Base-by-base conservation (phyloP, 2,888 invertebrate genomes). In the Timema cristinae region DNA sequence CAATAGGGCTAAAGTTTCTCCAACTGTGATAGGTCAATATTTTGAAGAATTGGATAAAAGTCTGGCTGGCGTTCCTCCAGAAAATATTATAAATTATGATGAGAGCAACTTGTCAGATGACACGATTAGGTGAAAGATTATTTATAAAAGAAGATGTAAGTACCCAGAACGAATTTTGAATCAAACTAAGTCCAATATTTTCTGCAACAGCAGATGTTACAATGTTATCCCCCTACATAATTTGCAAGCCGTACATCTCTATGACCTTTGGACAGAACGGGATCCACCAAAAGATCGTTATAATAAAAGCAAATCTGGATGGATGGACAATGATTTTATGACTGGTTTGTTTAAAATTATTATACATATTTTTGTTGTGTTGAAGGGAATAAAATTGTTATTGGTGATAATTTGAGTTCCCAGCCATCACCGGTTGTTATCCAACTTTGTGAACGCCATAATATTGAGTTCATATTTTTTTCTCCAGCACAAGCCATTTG, bases 161-260 rank as follows among this genome's bases (percentile, higher is more conserved):
- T 80, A 82, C 71, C 79, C 80, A 7, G 80, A 82, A 69, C 72
- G 78, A 52, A 77, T 81, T n/a, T 77, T 79, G 72, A 80, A 82
- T 72, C 72, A 74, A 49, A 76, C 79, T 4, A 83, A 83, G 72
- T 71, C 77, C 10, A 74, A 79, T 2, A 76, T 77, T 83, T 73
- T 78, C 80, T 68, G 80, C 77, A 11, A 77, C 79, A 52, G 82
- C 81, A 9, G 77, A 74, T 71, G 82, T 82, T 7, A 73, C 75
- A 56, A 48, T 81, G 5, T 74, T 83, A 50, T 81, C 82, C 6
- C 77, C 78, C 50, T 83, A 82, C 75, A 80, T 82, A 8, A 81
- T 82, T 0, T 83, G 83, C 75, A 84, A 83, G 76, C 77, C 81
- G 75, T 77, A 71, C 71, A 81, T 73, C 66, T 83, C 15, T 81